Conservation (phyloP, 1,140 invertebrate species). For the Trichogramma pretiosum region DNA sequence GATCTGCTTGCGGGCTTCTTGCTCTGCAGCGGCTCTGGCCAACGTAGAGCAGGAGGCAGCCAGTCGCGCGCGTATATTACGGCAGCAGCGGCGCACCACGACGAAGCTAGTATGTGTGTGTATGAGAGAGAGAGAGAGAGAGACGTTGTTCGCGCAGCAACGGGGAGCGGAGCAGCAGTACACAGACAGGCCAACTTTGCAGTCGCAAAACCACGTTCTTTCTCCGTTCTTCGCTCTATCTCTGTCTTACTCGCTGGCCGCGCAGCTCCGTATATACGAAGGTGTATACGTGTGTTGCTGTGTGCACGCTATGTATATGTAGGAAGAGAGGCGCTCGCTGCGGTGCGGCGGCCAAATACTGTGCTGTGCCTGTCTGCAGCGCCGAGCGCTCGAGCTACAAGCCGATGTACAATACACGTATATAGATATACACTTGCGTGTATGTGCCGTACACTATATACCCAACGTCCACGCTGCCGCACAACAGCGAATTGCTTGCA, state of each 20-base stretch:
- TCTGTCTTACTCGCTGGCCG: slow-evolving; percentile 16
- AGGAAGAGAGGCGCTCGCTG: neutral
- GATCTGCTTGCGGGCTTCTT: no score
- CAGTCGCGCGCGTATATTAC: no score
- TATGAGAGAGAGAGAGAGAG: no score
- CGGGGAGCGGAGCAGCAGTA: neutral
- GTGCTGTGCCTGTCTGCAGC: neutral
- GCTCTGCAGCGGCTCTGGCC: no score
- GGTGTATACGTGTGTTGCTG: neutral
- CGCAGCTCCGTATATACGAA: no score
- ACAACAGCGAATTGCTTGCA: neutral
- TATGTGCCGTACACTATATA: slow-evolving; percentile 25
- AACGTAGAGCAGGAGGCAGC: no score
- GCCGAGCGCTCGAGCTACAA: neutral
- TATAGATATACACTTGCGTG: slow-evolving; percentile 10
- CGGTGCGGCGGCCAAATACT: neutral
- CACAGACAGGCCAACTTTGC: slow-evolving; percentile 4
- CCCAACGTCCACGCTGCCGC: slow-evolving; percentile 26
- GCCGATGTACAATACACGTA: neutral
- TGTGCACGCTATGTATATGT: neutral
- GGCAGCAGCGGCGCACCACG: no score
- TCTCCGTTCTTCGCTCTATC: slow-evolving; percentile 5
- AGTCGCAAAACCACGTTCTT: neutral
- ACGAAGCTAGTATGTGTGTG: no score
- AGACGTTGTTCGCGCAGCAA: neutral